A percentile compares a stretch with the other conserved stretches of the same genome.
Evolutionary conservation across 2,797 vertebrate genomes (phyloP).

Genomic region (Notoglanidium macrostoma): DNA sequence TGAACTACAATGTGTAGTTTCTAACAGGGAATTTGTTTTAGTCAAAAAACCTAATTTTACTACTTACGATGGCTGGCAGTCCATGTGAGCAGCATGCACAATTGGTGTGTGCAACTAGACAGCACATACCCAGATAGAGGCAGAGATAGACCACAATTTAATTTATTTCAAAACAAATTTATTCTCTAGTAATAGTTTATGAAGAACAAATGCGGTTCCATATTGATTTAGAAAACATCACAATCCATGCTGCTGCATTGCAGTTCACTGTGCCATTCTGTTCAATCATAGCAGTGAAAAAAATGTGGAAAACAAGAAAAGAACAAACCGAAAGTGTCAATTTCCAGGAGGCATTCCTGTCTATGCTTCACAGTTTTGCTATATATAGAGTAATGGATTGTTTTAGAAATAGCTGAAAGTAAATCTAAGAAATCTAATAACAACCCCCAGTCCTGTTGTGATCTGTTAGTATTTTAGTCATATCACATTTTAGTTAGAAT

Average conservation of each 20-base stretch:
- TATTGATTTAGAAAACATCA: not conserved
- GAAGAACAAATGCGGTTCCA: not conserved
- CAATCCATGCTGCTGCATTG: not conserved
- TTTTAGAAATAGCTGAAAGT: too few species aligned
- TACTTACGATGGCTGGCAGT: not conserved
- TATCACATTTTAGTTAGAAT: not conserved
- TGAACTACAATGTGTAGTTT: not conserved
- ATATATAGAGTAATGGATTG: not conserved
- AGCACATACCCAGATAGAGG: not conserved
- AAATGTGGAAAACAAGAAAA: not conserved
- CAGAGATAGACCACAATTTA: not conserved
- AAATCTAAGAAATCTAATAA: too few species aligned
- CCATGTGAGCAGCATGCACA: not conserved
- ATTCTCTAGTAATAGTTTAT: not conserved
- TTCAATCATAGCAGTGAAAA: not conserved
- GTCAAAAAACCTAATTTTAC: not conserved
- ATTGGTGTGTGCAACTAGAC: not conserved
- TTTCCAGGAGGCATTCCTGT: not conserved
- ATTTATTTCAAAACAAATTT: not conserved
- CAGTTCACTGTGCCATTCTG: not conserved
- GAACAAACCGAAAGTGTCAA: not conserved
- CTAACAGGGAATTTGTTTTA: not conserved
- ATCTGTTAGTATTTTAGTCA: not conserved
- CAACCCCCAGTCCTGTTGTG: too few species aligned
- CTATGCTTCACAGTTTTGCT: not conserved